Percentiles rank a stretch among this genome's conserved stretches.
phyloP scores from a whole-genome alignment of 2,797 vertebrate genomes.

The Anguilla marmorata region DNA sequence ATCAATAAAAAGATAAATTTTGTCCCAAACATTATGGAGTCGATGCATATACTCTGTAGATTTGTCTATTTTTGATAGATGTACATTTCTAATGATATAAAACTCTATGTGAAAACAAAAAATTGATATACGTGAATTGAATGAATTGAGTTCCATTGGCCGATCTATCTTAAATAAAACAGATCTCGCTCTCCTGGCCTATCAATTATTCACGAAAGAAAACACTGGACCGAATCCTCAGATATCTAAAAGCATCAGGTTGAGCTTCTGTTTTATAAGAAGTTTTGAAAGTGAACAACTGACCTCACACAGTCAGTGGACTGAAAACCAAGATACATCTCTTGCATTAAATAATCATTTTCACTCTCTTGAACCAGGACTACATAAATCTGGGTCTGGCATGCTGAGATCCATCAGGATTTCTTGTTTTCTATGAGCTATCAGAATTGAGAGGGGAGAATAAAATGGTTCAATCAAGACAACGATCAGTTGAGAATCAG shows the following conservation, averaged over 20 bases:
- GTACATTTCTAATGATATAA: not conserved
- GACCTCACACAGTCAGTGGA: not conserved
- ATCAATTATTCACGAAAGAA: slow-evolving; percentile 50
- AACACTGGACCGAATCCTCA: slow-evolving; percentile 42
- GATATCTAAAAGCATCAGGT: slow-evolving; percentile 38
- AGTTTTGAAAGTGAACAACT: not conserved
- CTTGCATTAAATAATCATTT: not conserved
- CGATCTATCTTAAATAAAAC: slow-evolving; percentile 52
- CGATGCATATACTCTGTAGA: no score
- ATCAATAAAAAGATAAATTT: no score
- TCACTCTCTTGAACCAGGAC: not conserved
- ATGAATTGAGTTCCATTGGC: slow-evolving; percentile 44
- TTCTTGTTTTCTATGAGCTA: not conserved
- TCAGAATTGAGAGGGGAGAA: not conserved
- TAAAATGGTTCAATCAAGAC: slow-evolving; percentile 6
- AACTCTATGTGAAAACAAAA: slow-evolving; percentile 45
- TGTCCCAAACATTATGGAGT: no score
- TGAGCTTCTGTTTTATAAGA: not conserved
- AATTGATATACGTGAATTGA: slow-evolving; percentile 52
- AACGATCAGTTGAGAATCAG: not conserved
- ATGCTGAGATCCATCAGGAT: not conserved
- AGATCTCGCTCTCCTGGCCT: slow-evolving; percentile 46
- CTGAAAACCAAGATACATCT: not conserved
- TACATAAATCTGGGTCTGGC: not conserved
- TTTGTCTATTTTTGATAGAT: no score